These are phyloP conservation scores for Bubalus kerabau DNA, from an alignment of 2,113 vertebrate genomes.

Conservation along the genomic window DNA sequence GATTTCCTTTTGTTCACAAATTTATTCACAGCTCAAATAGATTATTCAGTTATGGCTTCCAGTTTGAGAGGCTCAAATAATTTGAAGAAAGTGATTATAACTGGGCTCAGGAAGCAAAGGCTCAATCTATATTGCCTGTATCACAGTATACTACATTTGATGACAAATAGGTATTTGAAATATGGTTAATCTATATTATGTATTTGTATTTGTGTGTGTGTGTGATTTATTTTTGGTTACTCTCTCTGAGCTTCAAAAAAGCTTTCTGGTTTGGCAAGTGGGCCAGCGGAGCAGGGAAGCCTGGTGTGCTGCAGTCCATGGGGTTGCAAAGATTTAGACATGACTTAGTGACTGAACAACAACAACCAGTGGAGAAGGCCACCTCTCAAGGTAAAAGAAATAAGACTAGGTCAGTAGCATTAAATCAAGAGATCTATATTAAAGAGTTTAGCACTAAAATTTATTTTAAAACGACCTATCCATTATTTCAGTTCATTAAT, in stretches of 20 bases:
- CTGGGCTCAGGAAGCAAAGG: not conserved
- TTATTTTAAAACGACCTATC: not conserved
- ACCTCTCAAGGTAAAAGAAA: not conserved
- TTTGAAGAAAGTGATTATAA: not conserved
- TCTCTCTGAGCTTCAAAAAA: not conserved
- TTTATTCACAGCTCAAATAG: not conserved
- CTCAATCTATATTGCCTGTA: not conserved
- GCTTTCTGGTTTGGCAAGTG: not conserved
- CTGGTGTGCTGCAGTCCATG: not conserved
- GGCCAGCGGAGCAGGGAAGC: not conserved
- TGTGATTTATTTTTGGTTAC: not conserved
- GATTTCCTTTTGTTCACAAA: not conserved
- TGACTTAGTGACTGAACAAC: not conserved
- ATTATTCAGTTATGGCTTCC: not conserved
- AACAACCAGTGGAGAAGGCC: not conserved
- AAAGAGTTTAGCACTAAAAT: not conserved
- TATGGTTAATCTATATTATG: not conserved
- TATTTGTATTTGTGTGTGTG: not conserved
- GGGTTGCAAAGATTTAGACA: not conserved
- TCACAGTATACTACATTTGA: not conserved
- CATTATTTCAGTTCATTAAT: not conserved
- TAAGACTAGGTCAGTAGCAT: not conserved
- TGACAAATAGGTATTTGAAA: not conserved
- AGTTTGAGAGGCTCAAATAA: not conserved
- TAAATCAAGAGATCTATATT: not conserved